A percentile compares a stretch with the other conserved stretches of the same genome.
phyloP scores from a whole-genome alignment of 2,888 invertebrate genomes.

The Drosophila barbarae region DNA sequence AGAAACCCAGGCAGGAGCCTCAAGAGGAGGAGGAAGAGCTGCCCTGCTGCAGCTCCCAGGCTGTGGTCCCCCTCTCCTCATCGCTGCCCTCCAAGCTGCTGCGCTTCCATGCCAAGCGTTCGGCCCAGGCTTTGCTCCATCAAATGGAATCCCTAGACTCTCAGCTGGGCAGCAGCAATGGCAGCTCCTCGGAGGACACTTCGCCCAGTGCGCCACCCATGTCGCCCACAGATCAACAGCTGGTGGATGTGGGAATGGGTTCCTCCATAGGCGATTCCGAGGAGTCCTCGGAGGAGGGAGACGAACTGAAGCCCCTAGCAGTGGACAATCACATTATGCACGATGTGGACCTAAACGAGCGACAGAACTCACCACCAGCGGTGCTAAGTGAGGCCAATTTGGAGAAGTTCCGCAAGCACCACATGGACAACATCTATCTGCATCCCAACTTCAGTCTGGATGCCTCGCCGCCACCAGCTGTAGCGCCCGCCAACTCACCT shows the following conservation, averaged over 20 bases:
- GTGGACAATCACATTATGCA: constrained; percentile 78
- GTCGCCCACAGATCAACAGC: constrained; percentile 65
- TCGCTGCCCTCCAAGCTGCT: constrained; percentile 77
- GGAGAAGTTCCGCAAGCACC: constrained; percentile 75
- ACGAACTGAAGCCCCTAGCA: constrained; percentile 79
- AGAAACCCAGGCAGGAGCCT: not conserved
- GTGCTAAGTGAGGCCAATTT: constrained; percentile 76
- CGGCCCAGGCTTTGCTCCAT: constrained; percentile 71
- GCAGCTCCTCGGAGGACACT: constrained; percentile 36
- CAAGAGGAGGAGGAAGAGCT: constrained; percentile 27
- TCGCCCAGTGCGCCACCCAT: constrained; percentile 59
- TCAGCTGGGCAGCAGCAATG: constrained; percentile 68
- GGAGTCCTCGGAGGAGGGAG: constrained; percentile 78
- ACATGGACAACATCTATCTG: constrained; percentile 75
- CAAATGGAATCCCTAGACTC: constrained; percentile 70
- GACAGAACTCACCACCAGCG: constrained; percentile 46
- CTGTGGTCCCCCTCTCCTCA: constrained; percentile 77
- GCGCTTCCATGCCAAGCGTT: constrained; percentile 75
- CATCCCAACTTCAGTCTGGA: constrained; percentile 74
- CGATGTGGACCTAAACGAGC: constrained; percentile 63
- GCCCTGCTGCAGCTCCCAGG: constrained; percentile 67
- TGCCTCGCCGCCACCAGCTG: constrained; percentile 66
- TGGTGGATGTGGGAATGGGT: constrained; percentile 76
- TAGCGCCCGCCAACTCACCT: constrained; percentile 66
- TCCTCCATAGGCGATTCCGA: constrained; percentile 75